phyloP scores from a whole-genome alignment of 2,888 invertebrate genomes.

The Napeogenes sylphis region DNA sequence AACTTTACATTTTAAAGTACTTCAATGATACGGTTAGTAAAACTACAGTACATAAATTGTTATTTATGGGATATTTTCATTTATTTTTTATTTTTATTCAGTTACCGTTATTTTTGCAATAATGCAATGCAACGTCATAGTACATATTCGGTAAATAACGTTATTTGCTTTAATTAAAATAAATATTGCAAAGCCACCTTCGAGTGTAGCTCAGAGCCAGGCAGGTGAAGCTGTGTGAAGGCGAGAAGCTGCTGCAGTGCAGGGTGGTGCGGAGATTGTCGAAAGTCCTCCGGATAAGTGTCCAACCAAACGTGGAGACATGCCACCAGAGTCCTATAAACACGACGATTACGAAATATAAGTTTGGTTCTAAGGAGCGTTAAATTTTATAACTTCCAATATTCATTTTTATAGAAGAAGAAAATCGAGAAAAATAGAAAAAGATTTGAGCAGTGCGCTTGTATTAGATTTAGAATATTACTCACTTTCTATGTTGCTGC shows the following conservation, averaged over 20 bases:
- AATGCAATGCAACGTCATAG: not conserved
- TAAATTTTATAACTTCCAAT: not conserved
- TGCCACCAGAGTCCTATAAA: constrained; percentile 86
- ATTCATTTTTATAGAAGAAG: not conserved
- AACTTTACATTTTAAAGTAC: too few relatives aligned
- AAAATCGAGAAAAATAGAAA: constrained; percentile 4
- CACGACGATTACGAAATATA: constrained; percentile 3
- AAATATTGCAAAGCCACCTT: constrained; percentile 56
- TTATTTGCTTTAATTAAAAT: not conserved
- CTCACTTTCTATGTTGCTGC: constrained; percentile 85
- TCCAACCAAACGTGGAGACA: constrained; percentile 98
- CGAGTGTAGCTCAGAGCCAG: constrained; percentile 90
- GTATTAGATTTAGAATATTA: constrained; percentile 8
- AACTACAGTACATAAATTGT: too few relatives aligned
- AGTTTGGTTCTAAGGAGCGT: not conserved
- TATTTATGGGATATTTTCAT: too few relatives aligned
- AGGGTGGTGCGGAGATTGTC: constrained; percentile 86
- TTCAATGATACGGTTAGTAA: too few relatives aligned
- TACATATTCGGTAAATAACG: not conserved
- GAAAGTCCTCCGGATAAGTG: constrained; percentile 96
- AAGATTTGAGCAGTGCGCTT: not conserved
- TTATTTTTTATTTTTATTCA: too few relatives aligned
- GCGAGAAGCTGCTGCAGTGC: constrained; percentile 89
- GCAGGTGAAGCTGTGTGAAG: constrained; percentile 89
- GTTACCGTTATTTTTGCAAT: too few relatives aligned